Evolutionary conservation across 2,113 vertebrate genomes (phyloP).

Genomic region (Anas platyrhynchos): DNA sequence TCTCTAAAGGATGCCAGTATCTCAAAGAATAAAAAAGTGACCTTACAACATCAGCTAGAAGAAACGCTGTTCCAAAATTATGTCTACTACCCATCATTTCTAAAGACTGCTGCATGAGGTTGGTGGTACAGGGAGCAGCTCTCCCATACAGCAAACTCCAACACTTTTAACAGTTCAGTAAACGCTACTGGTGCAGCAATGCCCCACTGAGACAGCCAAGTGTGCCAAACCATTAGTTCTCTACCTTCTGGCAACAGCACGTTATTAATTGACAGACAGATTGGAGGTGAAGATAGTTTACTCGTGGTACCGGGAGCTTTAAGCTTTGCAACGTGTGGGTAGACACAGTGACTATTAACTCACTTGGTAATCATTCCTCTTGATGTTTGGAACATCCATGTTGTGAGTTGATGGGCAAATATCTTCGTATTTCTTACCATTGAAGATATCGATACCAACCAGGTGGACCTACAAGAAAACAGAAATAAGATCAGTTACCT

Average conservation of each 20-base stretch:
- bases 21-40: background rate
- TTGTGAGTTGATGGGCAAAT: slow-evolving; percentile 99
- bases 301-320: background rate
- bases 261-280: background rate
- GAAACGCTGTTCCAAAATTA: background rate
- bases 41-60: background rate
- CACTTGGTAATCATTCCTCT: slow-evolving; percentile 96
- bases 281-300: background rate
- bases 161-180: background rate
- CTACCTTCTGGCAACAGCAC: background rate
- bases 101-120: background rate
- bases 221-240: background rate
- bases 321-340: background rate
- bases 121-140: background rate
- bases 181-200: background rate
- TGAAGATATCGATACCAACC: slow-evolving; percentile 98
- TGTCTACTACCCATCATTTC: background rate
- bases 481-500: background rate
- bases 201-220: background rate
- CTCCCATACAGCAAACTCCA: fast-evolving
- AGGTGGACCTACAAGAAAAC: slow-evolving; percentile 86
- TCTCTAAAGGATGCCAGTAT: background rate
- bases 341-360: background rate
- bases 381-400: slow-evolving; percentile 98
- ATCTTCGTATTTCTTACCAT: slow-evolving; percentile 98